Percentiles rank a stretch among this genome's conserved stretches.
Evolutionary conservation across 1,140 invertebrate species (phyloP).

Genomic region (Trichogramma pretiosum): DNA sequence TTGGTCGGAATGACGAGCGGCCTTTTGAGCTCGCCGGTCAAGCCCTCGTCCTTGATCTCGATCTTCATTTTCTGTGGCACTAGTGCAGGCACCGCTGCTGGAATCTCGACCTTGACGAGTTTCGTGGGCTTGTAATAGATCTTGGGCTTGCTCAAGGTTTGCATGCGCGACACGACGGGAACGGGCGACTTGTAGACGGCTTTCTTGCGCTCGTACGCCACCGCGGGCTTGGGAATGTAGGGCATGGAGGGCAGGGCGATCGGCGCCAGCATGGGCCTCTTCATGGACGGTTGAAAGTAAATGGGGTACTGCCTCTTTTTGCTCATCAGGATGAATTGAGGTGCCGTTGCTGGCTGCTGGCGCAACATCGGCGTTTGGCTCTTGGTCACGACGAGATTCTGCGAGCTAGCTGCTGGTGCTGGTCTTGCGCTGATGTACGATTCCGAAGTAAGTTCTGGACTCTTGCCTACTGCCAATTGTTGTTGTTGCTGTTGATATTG

Average conservation of each 20-base stretch:
- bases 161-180: conserved; percentile 20
- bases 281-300: not conserved
- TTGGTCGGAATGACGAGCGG: conserved; percentile 37
- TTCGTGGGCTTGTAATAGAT: conserved; percentile 21
- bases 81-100: no score
- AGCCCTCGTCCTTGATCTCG: conserved; percentile 24
- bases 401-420: conserved; percentile 17
- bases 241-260: not conserved
- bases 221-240: conserved; percentile 16
- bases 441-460: no score
- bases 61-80: conserved; percentile 16
- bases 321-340: conserved; percentile 4
- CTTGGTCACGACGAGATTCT: conserved; percentile 31
- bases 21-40: not conserved
- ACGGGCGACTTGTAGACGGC: conserved; percentile 27
- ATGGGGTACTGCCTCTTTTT: not conserved
- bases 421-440: conserved; percentile 20
- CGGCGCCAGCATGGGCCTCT: not conserved
- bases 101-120: conserved; percentile 22
- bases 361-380: conserved; percentile 21
- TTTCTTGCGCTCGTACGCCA: conserved; percentile 33
- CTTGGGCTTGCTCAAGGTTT: conserved; percentile 15
- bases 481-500: conserved; percentile 17
- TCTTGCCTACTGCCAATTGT: conserved; percentile 15
- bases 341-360: conserved; percentile 17